A percentile compares a stretch with the other conserved stretches of the same genome.
Evolutionary conservation across 1,140 invertebrate genomes (phyloP).

Genomic region (Drosophila setifemur): DNA sequence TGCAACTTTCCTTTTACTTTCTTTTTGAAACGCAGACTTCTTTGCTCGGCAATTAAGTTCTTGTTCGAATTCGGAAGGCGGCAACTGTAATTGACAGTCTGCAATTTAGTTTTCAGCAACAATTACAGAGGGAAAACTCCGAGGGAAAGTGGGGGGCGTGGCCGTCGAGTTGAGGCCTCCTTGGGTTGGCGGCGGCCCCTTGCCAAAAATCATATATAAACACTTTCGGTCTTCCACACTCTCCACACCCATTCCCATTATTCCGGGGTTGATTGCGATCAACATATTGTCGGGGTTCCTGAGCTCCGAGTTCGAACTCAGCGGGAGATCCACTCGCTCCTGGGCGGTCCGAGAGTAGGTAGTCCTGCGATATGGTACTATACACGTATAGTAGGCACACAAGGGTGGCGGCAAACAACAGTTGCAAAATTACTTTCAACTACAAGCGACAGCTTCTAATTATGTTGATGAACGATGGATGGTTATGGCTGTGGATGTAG

Average conservation of each 20-base stretch:
- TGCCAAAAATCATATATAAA: constrained; percentile 35
- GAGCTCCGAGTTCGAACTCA: constrained; percentile 3
- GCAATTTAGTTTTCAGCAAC: constrained; percentile 45
- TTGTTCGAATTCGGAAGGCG: constrained; percentile 34
- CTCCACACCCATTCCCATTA: not conserved
- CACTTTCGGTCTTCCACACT: constrained; percentile 40
- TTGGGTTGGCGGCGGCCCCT: constrained; percentile 11
- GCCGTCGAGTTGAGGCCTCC: constrained; percentile 16
- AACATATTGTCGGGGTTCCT: constrained; percentile 33
- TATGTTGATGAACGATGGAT: constrained; percentile 48
- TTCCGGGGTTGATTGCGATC: constrained; percentile 28
- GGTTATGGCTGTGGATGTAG: not conserved
- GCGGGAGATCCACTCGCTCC: constrained; percentile 30
- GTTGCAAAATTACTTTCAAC: constrained; percentile 51
- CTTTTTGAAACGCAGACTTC: not conserved
- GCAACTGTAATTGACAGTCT: constrained; percentile 76
- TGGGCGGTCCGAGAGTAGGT: constrained; percentile 43
- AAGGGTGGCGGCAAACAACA: constrained; percentile 37
- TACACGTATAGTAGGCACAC: constrained; percentile 3
- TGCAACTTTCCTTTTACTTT: constrained; percentile 4
- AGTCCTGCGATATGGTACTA: not conserved
- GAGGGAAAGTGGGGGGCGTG: constrained; percentile 41
- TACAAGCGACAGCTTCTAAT: constrained; percentile 56
- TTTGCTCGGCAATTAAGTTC: constrained; percentile 56
- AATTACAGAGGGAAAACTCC: not conserved